These are phyloP conservation scores for Eriosoma lanigerum DNA, from an alignment of 1,140 invertebrate species.

Conservation along the genomic window DNA sequence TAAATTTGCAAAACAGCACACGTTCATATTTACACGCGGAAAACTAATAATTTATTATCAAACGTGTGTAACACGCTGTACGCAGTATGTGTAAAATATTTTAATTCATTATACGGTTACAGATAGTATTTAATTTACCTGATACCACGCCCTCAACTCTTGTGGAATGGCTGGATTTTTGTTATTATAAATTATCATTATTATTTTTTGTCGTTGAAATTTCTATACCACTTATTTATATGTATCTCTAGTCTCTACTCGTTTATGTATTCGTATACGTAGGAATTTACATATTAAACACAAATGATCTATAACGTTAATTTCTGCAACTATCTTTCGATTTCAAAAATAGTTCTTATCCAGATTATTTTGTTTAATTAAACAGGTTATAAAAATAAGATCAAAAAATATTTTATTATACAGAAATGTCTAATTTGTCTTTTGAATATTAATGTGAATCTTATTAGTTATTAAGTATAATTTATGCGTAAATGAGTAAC, in stretches of 20 bases:
- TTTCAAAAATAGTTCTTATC: background rate
- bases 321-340: background rate
- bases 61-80: background rate
- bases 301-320: background rate
- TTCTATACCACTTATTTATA: background rate
- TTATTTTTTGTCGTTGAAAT: slow-evolving; percentile 21
- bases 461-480: too few species aligned
- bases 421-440: too few species aligned
- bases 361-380: slow-evolving; percentile 25
- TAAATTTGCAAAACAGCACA: slow-evolving; percentile 25
- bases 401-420: too few species aligned
- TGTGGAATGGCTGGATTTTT: background rate
- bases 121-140: slow-evolving; percentile 30
- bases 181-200: background rate
- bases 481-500: too few species aligned
- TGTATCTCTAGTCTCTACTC: too few species aligned
- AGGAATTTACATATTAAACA: slow-evolving; percentile 16
- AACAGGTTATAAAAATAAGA: slow-evolving; percentile 33
- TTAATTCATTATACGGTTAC: slow-evolving; percentile 1
- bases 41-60: slow-evolving; percentile 16
- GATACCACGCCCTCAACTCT: slow-evolving; percentile 17
- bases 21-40: background rate
- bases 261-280: background rate
- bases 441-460: too few species aligned
- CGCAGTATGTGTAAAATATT: slow-evolving; percentile 25